These are phyloP conservation scores for Halcyon malimbica DNA, from an alignment of 2,113 vertebrate genomes.

Conservation along the genomic window DNA sequence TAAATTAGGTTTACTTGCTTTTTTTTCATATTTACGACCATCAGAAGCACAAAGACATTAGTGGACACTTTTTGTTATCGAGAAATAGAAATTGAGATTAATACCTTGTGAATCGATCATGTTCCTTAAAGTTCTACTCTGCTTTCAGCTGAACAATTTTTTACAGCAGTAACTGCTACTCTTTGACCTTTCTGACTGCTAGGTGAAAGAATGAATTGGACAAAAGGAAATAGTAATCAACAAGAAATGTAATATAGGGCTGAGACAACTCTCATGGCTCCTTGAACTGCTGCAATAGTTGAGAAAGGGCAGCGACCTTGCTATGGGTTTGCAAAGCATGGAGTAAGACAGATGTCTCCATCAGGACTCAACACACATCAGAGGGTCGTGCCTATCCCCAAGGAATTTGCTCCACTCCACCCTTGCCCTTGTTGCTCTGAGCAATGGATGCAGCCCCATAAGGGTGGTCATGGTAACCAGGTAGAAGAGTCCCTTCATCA, in stretches of 20 bases:
- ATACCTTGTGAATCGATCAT: background rate
- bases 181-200: background rate
- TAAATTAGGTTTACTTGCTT: background rate
- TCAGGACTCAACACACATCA: accelerated
- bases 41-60: background rate
- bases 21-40: background rate
- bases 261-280: background rate
- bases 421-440: background rate
- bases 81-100: background rate
- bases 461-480: background rate
- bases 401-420: background rate
- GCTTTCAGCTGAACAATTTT: background rate
- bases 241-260: background rate
- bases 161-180: background rate
- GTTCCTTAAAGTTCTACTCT: background rate
- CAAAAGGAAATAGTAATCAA: background rate
- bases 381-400: accelerated
- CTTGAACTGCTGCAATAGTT: background rate
- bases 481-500: too few relatives aligned
- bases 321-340: background rate
- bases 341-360: background rate
- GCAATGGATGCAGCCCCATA: background rate
- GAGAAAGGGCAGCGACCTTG: background rate
- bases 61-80: background rate
- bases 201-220: background rate